A percentile compares a stretch with the other conserved stretches of the same genome.
Evolutionary conservation across 2,113 vertebrate genomes (phyloP).

Genomic region (Heliornis fulica): DNA sequence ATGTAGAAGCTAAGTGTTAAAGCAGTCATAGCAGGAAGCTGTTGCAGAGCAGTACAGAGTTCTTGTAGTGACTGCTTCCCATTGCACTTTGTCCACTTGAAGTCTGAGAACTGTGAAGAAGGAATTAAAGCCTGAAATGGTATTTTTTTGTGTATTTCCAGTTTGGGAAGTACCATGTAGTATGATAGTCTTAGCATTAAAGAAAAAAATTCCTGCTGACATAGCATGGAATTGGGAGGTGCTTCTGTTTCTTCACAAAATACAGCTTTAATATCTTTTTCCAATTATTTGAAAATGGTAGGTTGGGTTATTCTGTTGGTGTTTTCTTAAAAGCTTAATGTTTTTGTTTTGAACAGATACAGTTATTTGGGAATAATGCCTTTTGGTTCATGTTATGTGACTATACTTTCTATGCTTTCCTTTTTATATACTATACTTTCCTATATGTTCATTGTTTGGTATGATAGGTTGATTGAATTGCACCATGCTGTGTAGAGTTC

Average conservation of each 20-base stretch:
- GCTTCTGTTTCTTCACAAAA: background rate
- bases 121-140: background rate
- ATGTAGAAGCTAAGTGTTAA: background rate
- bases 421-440: too few species aligned
- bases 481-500: background rate
- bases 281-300: background rate
- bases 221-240: background rate
- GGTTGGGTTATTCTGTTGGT: background rate
- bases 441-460: too few species aligned
- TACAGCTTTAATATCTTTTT: background rate
- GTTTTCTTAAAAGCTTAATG: background rate
- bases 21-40: background rate
- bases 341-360: background rate
- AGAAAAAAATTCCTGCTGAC: background rate
- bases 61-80: background rate
- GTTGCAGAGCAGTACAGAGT: background rate
- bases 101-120: background rate
- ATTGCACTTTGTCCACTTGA: background rate
- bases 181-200: background rate
- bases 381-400: background rate
- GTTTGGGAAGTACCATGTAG: background rate
- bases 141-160: background rate
- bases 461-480: background rate
- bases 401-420: too few species aligned
- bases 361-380: background rate